Evolutionary conservation across 2,888 invertebrate genomes (phyloP).

Genomic region (Fragum sueziense): DNA sequence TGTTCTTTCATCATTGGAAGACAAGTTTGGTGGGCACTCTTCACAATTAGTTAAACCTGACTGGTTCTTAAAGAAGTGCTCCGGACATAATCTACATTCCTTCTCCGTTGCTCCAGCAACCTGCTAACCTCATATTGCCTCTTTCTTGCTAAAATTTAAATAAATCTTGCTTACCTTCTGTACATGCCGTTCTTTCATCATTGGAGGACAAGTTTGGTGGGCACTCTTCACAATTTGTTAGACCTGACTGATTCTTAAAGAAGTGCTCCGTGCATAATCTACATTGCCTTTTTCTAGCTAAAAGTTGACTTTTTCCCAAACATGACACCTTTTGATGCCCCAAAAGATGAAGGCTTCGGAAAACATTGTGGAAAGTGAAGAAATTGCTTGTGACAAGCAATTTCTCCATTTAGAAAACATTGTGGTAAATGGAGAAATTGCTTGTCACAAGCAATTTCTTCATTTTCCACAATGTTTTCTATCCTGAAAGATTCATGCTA

Average conservation of each 20-base stretch:
- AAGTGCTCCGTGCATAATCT: constrained; percentile 21
- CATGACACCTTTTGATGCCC: too few relatives aligned
- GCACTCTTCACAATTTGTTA: constrained; percentile 42
- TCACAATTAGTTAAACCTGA: constrained; percentile 34
- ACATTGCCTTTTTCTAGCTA: constrained; percentile 37
- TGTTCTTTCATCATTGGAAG: constrained; percentile 49
- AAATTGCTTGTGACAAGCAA: too few relatives aligned
- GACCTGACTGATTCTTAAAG: constrained; percentile 33
- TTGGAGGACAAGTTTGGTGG: constrained; percentile 47
- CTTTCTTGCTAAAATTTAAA: too few relatives aligned
- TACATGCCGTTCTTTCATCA: constrained; percentile 37
- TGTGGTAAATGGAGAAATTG: too few relatives aligned
- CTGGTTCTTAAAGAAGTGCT: constrained; percentile 24
- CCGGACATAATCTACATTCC: constrained; percentile 34
- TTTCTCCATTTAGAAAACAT: too few relatives aligned
- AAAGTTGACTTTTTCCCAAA: not conserved
- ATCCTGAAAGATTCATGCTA: too few relatives aligned
- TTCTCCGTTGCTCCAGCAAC: not conserved
- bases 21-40: constrained; percentile 44
- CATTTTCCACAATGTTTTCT: too few relatives aligned
- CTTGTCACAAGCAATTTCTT: too few relatives aligned
- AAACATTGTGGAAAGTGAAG: too few relatives aligned
- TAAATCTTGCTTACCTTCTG: constrained; percentile 38
- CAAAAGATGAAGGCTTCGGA: too few relatives aligned
- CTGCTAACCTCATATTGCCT: too few relatives aligned